phyloP scores from a whole-genome alignment of 2,888 invertebrate genomes.

The Drosophila subquinaria region DNA sequence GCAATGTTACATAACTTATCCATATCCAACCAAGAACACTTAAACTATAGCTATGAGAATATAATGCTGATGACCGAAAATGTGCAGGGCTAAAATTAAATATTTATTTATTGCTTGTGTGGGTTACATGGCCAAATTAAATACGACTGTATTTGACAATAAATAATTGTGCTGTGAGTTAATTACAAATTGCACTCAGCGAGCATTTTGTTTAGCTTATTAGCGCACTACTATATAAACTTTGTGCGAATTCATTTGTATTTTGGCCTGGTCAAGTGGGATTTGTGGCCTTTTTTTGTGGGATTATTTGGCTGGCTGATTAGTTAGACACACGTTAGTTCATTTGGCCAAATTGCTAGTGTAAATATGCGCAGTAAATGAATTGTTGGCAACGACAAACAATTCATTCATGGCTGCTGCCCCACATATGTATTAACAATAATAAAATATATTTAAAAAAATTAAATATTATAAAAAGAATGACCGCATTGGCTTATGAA shows the following conservation, averaged over 20 bases:
- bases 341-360: conserved; percentile 68
- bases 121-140: conserved; percentile 48
- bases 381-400: conserved; percentile 33
- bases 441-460: conserved; percentile 6
- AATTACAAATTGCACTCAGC: conserved; percentile 73
- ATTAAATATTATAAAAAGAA: conserved; percentile 6
- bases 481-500: conserved; percentile 37
- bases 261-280: conserved; percentile 29
- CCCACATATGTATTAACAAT: conserved; percentile 5
- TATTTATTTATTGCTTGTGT: conserved; percentile 59
- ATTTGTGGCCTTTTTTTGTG: conserved; percentile 34
- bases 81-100: conserved; percentile 48
- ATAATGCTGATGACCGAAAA: conserved; percentile 26
- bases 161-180: conserved; percentile 75
- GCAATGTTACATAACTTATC: not conserved
- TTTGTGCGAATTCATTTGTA: conserved; percentile 6
- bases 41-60: not conserved
- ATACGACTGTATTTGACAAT: conserved; percentile 66
- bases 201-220: conserved; percentile 73
- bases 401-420: conserved; percentile 32
- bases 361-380: conserved; percentile 58
- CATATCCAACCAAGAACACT: not conserved
- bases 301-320: conserved; percentile 52
- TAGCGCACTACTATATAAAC: conserved; percentile 47
- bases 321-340: conserved; percentile 49